A percentile compares a stretch with the other conserved stretches of the same genome.
Evolutionary conservation across 2,888 invertebrate species (phyloP).

Genomic region (Saturnia japonica): DNA sequence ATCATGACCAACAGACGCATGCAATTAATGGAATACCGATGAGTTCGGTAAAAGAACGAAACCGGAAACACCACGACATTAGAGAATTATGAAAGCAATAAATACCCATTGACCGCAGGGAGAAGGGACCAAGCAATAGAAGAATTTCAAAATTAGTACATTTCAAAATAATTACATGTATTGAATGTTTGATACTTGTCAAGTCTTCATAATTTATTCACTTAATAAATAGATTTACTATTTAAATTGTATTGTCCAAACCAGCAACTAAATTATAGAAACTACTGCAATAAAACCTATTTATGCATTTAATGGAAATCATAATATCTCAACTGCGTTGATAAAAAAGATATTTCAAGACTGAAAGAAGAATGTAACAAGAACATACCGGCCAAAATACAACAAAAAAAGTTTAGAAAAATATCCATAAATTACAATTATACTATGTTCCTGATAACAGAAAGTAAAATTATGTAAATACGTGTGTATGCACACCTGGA

Average conservation of each 20-base stretch:
- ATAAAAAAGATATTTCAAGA: neutral
- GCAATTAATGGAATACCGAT: conserved; percentile 58
- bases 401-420: neutral
- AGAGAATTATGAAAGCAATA: conserved; percentile 69
- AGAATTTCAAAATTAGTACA: conserved; percentile 44
- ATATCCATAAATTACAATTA: neutral
- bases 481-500: conserved; percentile 56
- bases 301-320: neutral
- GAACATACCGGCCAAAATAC: neutral
- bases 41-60: conserved; percentile 54
- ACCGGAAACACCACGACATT: conserved; percentile 67
- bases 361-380: conserved; percentile 2
- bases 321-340: neutral
- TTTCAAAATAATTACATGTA: neutral
- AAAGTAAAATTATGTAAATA: neutral
- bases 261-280: neutral
- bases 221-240: neutral
- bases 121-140: conserved; percentile 55
- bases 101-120: conserved; percentile 61
- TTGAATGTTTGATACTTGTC: neutral
- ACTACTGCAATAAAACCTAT: neutral
- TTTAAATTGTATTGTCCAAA: neutral
- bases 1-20: conserved; percentile 47
- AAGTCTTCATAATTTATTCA: neutral
- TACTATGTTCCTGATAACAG: neutral